These are phyloP conservation scores for Percina caprodes DNA, from an alignment of 2,113 vertebrate genomes.

Conservation along the genomic window DNA sequence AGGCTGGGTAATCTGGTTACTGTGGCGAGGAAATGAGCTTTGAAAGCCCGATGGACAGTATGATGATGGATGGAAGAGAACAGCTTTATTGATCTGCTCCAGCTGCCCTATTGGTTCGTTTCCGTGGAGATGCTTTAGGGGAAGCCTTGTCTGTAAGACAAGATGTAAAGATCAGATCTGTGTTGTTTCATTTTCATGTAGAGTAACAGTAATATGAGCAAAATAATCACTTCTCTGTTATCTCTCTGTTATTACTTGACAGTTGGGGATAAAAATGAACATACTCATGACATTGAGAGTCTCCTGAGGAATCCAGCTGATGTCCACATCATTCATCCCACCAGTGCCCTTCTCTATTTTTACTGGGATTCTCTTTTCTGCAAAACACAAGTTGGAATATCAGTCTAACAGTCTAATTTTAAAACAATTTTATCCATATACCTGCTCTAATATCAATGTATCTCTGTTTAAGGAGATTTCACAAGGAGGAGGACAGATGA, in stretches of 20 bases:
- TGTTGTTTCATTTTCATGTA: not conserved
- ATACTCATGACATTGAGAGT: constrained; percentile 86
- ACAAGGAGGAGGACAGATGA: not conserved
- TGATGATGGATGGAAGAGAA: constrained; percentile 17
- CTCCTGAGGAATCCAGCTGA: constrained; percentile 88
- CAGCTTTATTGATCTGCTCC: constrained; percentile 78
- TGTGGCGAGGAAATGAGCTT: constrained; percentile 32
- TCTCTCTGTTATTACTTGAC: not conserved
- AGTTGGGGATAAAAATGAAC: constrained; percentile 40
- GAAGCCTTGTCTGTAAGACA: constrained; percentile 81
- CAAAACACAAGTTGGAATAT: constrained; percentile 34
- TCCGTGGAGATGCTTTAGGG: constrained; percentile 83
- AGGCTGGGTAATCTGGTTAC: constrained; percentile 21
- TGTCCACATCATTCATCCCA: constrained; percentile 82
- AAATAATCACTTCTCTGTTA: not conserved
- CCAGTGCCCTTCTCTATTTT: constrained; percentile 84
- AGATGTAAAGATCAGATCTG: constrained; percentile 23
- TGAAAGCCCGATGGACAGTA: constrained; percentile 43
- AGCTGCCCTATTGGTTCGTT: constrained; percentile 80
- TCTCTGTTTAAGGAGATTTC: not conserved
- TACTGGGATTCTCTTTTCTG: constrained; percentile 81
- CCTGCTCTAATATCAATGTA: not conserved
- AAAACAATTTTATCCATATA: not conserved
- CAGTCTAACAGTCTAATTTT: not conserved
- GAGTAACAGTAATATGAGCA: not conserved